phyloP scores from a whole-genome alignment of 2,113 vertebrate species.

The Beaufortia kweichowensis region DNA sequence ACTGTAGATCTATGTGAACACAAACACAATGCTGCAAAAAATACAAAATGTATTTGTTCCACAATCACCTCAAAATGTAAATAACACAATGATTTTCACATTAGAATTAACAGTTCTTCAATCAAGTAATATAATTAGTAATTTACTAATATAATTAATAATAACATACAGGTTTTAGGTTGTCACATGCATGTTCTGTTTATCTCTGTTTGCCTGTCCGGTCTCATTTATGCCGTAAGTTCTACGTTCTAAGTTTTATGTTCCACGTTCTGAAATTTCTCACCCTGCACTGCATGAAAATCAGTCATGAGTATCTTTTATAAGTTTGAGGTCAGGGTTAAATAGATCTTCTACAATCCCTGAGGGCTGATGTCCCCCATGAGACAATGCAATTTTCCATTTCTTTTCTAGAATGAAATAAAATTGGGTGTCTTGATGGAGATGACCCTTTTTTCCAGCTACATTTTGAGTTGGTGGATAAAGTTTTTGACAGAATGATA shows the following conservation, averaged over 20 bases:
- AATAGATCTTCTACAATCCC: conserved; percentile 8
- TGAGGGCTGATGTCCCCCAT: conserved; percentile 23
- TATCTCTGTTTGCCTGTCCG: too few relatives aligned
- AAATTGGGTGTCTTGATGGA: conserved; percentile 17
- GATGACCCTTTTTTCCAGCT: not conserved
- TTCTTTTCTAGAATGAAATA: conserved; percentile 17
- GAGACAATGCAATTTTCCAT: conserved; percentile 36
- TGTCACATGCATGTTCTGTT: too few relatives aligned
- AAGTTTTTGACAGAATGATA: not conserved
- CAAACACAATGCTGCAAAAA: too few relatives aligned
- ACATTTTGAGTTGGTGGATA: not conserved
- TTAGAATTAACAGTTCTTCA: too few relatives aligned
- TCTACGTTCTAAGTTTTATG: too few relatives aligned
- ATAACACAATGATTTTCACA: too few relatives aligned
- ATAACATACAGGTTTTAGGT: too few relatives aligned
- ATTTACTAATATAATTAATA: too few relatives aligned
- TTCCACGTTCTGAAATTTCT: too few relatives aligned
- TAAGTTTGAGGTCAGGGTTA: conserved; percentile 9
- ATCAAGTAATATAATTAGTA: too few relatives aligned
- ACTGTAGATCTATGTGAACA: too few relatives aligned
- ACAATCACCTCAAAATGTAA: not conserved
- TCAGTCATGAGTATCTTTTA: conserved; percentile 20
- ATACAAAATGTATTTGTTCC: not conserved
- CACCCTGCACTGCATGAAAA: conserved; percentile 12
- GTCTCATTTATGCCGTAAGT: too few relatives aligned